Evolutionary conservation across 2,888 invertebrate species (phyloP).

Genomic region (Sarcophaga subvicina): DNA sequence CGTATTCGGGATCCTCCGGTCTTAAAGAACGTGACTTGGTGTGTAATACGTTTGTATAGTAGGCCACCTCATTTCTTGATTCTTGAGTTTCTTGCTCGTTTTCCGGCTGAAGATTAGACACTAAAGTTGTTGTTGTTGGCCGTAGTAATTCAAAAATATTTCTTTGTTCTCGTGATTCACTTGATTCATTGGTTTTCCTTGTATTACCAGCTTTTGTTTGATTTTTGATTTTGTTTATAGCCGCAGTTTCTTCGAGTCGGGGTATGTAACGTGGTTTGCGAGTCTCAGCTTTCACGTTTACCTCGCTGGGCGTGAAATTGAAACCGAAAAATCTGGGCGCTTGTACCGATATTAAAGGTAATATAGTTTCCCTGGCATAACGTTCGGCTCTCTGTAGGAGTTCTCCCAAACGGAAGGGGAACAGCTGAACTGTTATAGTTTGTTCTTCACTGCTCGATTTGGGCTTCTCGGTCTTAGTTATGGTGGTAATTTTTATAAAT

Average conservation of each 20-base stretch:
- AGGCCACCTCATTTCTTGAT: constrained; percentile 73
- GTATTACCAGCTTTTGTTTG: constrained; percentile 12
- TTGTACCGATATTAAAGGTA: constrained; percentile 90
- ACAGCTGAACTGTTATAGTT: constrained; percentile 85
- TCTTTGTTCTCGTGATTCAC: constrained; percentile 72
- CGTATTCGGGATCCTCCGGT: constrained; percentile 77
- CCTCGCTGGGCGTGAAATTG: constrained; percentile 76
- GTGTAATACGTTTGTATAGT: constrained; percentile 77
- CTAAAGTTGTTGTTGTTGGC: constrained; percentile 45
- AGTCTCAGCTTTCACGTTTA: constrained; percentile 68
- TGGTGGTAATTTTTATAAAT: constrained; percentile 79
- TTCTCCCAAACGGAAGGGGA: constrained; percentile 90
- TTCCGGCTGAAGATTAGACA: not conserved
- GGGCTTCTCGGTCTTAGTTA: constrained; percentile 78
- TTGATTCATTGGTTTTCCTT: constrained; percentile 54
- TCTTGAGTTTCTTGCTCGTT: constrained; percentile 23
- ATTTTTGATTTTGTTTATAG: constrained; percentile 70
- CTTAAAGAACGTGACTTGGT: constrained; percentile 76
- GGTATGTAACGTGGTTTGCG: constrained; percentile 86
- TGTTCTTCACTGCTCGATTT: constrained; percentile 59
- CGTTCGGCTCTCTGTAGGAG: constrained; percentile 91
- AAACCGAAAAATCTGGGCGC: constrained; percentile 88
- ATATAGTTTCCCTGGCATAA: constrained; percentile 89
- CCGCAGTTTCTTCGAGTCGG: constrained; percentile 81
- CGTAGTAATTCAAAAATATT: constrained; percentile 79